phyloP scores from a whole-genome alignment of 2,113 vertebrate species.

The Eulemur macaco region DNA sequence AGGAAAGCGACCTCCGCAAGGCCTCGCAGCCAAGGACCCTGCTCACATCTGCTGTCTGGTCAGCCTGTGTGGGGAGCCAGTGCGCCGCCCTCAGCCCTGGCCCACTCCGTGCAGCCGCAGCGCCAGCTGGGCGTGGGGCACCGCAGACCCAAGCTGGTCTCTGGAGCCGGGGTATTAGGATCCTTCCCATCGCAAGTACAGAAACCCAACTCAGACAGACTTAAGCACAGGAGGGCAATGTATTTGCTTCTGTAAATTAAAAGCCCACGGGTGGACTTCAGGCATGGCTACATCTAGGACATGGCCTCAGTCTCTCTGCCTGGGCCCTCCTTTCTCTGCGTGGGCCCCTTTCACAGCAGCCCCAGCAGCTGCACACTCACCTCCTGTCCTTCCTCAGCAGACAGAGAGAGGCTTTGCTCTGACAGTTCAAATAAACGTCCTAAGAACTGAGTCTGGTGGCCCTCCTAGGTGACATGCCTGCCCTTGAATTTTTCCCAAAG shows the following conservation, averaged over 20 bases:
- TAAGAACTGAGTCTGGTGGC: not conserved
- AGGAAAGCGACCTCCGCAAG: not conserved
- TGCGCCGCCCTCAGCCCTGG: not conserved
- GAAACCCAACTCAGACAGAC: not conserved
- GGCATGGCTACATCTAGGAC: not conserved
- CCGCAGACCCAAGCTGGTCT: not conserved
- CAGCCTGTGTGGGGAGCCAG: not conserved
- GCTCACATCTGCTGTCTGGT: no score
- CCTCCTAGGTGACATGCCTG: not conserved
- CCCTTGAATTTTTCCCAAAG: not conserved
- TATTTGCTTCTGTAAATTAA: not conserved
- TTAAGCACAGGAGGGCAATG: not conserved
- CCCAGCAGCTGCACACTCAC: not conserved
- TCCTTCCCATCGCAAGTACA: not conserved
- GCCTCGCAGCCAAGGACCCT: not conserved
- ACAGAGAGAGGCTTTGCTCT: not conserved
- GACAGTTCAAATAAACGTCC: not conserved
- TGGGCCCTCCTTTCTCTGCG: not conserved
- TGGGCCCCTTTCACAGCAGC: not conserved
- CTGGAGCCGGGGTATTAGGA: not conserved
- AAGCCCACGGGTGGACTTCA: not conserved
- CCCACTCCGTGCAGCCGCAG: accelerated
- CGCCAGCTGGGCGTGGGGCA: not conserved
- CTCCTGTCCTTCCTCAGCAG: not conserved
- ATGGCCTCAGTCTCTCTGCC: not conserved